Base-by-base conservation (phyloP, 2,113 vertebrate species). In the Cettia cetti region DNA sequence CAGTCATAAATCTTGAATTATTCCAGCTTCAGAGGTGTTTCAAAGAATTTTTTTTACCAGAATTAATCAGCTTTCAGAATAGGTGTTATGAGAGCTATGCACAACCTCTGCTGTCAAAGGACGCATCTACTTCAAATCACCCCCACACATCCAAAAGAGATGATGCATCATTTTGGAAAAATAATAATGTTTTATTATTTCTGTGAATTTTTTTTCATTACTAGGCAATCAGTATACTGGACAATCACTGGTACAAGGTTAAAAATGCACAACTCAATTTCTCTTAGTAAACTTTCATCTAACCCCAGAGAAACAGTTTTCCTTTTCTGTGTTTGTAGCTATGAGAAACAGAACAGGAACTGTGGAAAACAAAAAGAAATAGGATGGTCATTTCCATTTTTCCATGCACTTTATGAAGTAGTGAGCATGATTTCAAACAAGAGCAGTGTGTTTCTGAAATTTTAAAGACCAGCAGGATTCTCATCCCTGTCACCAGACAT, bases 281-380 rank as follows among this genome's bases (percentile, higher is more conserved):
- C 71, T 45, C 57, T 78, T 21, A 37, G 42, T 15, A 91, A 79
- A 39, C 50, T 83, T 45, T 74, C 5, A 23, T 76, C 47, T 54
- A 90, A 89, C 94, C 91, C 76, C 64, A 78, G 72, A 88, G 80
- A 92, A 93, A 90, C 54, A 35, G 11, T 75, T 90, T 13, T 47
- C 27, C 10, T 19, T 52, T 90, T 86, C 56, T 83, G 11, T 47
- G 12, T 37, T 59, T 37, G 37, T 14, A 74, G 35, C 12, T 66
- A 54, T 22, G n/a, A 22, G 70, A 90, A 90, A 27, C 16, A 65
- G 47, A 86, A 72, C 3, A 33, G 22, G 8, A 79, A 37, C 12
- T 52, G 6, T 33, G 27, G 39, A 66, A 83, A 89, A 54, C 12
- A 81, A 83, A 88, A 21, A 11, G 24, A 65, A 65, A 45, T 31